These are phyloP conservation scores for Stylophora pistillata DNA, from an alignment of 64 coral and sea anemone genomes.

Conservation along the genomic window DNA sequence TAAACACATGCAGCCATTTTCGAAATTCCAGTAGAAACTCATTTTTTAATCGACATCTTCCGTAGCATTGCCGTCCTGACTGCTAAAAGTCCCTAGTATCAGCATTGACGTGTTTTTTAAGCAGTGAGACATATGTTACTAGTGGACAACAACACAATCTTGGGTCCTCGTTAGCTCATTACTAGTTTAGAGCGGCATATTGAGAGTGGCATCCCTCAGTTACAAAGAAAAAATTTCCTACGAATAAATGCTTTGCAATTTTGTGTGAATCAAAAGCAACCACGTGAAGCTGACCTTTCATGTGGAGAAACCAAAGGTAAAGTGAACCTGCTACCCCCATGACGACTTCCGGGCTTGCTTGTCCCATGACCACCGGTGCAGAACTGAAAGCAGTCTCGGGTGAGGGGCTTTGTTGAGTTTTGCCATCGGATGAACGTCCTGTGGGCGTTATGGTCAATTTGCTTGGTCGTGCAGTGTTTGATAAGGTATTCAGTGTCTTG, in stretches of 20 bases:
- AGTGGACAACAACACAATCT: too few species aligned
- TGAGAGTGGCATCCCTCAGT: too few species aligned
- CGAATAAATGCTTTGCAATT: not conserved
- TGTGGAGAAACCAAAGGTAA: slow-evolving; percentile 42
- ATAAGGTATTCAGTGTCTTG: not conserved
- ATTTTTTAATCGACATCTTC: too few species aligned
- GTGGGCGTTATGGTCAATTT: not conserved
- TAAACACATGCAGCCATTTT: too few species aligned
- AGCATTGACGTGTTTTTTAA: too few species aligned
- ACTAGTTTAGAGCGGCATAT: not conserved
- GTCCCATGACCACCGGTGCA: slow-evolving; percentile 8
- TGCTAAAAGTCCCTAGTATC: too few species aligned
- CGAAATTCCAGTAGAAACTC: too few species aligned
- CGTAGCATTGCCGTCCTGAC: too few species aligned
- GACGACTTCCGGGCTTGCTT: not conserved
- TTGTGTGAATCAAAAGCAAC: not conserved
- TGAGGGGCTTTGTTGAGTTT: not conserved
- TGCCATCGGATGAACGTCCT: not conserved
- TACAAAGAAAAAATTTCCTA: not conserved
- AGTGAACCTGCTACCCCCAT: slow-evolving; percentile 31
- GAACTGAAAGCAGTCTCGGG: not conserved
- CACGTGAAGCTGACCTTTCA: slow-evolving; percentile 16
- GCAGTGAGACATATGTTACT: too few species aligned
- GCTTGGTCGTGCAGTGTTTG: not conserved
- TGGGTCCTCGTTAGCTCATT: too few species aligned